Base-by-base conservation (phyloP, 2,797 vertebrate species). In the Sparidentex hasta region DNA sequence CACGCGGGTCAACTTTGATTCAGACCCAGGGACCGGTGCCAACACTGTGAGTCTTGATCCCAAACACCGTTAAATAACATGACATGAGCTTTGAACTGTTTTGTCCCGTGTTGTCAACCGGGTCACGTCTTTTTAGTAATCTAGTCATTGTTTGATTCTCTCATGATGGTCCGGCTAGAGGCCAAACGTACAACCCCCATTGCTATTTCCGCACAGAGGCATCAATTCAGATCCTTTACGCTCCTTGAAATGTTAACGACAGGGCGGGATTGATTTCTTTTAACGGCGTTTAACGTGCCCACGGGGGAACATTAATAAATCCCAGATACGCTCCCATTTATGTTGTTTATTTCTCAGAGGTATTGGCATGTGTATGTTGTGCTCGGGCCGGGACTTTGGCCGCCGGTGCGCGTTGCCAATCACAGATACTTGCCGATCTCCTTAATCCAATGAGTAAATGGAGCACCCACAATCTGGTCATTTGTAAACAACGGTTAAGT, bases 401-500 rank as follows among this genome's bases (percentile, higher is more conserved):
- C 16, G 62, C 68, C 5, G 0, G 27, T 47, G 48, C 7, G 4
- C 4, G 54, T 11, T 63, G 54, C 61, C 75, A 73, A 58, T 77
- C 64, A 41, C 23, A 78, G 75, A 57, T 55, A 72, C 65, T 87
- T 69, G 58, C 58, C 69, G 29, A 20, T n/a, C 56, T 27, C 56
- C 11, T 1, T 80, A 84, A 83, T 83, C 78, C 74, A 74, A 51
- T 65, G 48, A 82, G 47, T 56, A 47, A 81, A 25, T 61, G 59
- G 55, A 74, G 65, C 74, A 8, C 56, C 70, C 33, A 62, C 73
- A 73, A 51, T 79, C 80, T 76, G 80, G 43, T 77, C 63, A 73
- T 48, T 72, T 80, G 76, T 78, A 83, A 85, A 83, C 81, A 90
- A 89, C 75, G 57, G 52, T 72, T 83, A 71, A 47, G 23, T 73